Percentiles rank a stretch among this genome's conserved stretches.
Conservation (phyloP, 1,140 invertebrate species). For the Pogonus chalceus region DNA sequence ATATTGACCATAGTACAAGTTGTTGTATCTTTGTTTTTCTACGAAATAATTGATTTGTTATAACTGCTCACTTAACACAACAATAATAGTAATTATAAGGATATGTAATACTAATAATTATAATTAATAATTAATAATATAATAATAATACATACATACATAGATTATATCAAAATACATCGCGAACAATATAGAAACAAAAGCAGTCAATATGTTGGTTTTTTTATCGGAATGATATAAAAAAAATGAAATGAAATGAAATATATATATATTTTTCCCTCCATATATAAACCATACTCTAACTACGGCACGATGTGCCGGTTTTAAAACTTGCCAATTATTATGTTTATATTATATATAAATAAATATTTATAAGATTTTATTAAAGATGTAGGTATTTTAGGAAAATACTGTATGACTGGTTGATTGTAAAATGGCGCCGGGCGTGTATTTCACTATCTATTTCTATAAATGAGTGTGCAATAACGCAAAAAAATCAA, state of each 20-base stretch:
- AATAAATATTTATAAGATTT: slow-evolving; percentile 8
- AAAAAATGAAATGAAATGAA: background rate
- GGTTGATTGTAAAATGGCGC: background rate
- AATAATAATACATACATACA: background rate
- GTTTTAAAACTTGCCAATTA: slow-evolving; percentile 6
- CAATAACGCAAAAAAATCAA: slow-evolving; percentile 2
- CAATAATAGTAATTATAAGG: background rate
- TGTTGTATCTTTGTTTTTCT: no score
- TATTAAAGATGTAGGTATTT: slow-evolving; percentile 4
- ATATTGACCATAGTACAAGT: no score
- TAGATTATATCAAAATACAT: background rate
- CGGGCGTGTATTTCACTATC: background rate
- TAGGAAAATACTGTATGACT: slow-evolving; percentile 7
- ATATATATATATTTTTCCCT: background rate
- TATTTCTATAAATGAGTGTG: background rate
- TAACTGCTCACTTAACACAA: no score
- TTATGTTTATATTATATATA: slow-evolving; percentile 5
- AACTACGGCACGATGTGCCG: slow-evolving; percentile 1
- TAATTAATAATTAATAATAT: background rate
- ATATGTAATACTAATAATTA: background rate
- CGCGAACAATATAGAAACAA: background rate
- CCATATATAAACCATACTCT: slow-evolving; percentile 1
- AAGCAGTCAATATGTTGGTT: background rate
- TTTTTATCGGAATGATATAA: background rate
- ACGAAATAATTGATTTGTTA: no score